These are phyloP conservation scores for Papilio gigon DNA, from an alignment of 2,888 invertebrate genomes.

Conservation along the genomic window DNA sequence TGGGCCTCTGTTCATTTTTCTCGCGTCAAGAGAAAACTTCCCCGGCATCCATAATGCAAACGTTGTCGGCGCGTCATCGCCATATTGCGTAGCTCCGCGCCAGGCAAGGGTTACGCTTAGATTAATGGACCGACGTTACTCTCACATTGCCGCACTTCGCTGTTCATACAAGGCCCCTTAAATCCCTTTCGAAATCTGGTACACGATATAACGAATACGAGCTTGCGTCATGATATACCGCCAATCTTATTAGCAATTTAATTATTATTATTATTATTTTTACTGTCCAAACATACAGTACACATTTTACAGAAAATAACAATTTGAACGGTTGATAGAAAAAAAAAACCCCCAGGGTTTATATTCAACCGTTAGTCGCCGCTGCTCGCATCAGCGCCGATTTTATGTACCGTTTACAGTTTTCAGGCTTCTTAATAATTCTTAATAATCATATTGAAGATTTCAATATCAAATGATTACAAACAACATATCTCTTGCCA, in stretches of 20 bases:
- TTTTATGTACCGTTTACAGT: too few relatives aligned
- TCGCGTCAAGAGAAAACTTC: constrained; percentile 77
- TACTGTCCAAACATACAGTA: too few relatives aligned
- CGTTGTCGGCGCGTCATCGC: constrained; percentile 79
- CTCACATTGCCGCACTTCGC: constrained; percentile 48
- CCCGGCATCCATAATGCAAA: constrained; percentile 79
- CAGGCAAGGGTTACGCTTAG: constrained; percentile 65
- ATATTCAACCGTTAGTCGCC: too few relatives aligned
- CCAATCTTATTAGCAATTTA: constrained; percentile 7
- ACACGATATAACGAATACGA: constrained; percentile 5
- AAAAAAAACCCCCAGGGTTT: too few relatives aligned
- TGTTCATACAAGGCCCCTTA: constrained; percentile 1
- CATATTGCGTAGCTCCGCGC: constrained; percentile 63
- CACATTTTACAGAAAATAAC: too few relatives aligned
- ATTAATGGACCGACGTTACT: constrained; percentile 62
- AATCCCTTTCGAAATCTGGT: constrained; percentile 23
- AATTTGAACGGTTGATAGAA: too few relatives aligned
- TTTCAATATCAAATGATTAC: neutral
- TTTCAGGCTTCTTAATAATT: too few relatives aligned
- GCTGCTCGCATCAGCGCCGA: too few relatives aligned
- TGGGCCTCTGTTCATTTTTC: constrained; percentile 78
- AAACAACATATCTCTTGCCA: neutral
- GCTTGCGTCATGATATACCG: neutral
- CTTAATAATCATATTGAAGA: neutral
- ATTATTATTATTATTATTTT: too few relatives aligned